Base-by-base conservation (phyloP, 2,113 vertebrate species). In the Corythornis madagascariensis region DNA sequence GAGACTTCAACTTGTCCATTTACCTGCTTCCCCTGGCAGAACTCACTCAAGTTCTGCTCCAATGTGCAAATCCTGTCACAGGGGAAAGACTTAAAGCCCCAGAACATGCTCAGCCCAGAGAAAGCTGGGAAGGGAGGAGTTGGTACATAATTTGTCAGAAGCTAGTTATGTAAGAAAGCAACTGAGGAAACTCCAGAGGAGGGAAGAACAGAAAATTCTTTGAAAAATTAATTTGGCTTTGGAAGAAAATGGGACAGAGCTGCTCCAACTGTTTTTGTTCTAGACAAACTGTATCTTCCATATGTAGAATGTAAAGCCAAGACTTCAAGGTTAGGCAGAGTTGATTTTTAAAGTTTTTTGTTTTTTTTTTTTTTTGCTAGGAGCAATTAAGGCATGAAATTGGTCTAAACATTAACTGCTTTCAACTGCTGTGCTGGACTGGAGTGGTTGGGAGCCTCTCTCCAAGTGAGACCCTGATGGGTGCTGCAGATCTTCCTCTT, bases 201-300 rank as follows among this genome's bases (percentile, higher is more conserved):
- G 63, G 63, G 63, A 76, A 48, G 79, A 91, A 52, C 11, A 69
- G 65, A 48, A 69, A 83, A 82, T 64, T 7, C 50, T 65, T 79
- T 95, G 66, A 95, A 92, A 96, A 92, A 75, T 89, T 94, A 75
- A 92, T 94, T 84, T 89, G 50, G 53, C 73, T 59, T 84, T 45
- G 84, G 81, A 78, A 79, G 81, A 93, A 93, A 93, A 78, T 86
- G 57, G 95, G 87, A 84, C 84, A 87, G 66, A 72, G 61, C 61
- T 81, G 73, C n/a, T 84, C 29, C 57, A 42, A 52, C 8, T 22
- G 75, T 14, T 66, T 83, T 10, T 86, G 24, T 63, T 33, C 3
- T 2, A 65, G 81, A 67, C 33, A 52, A 74, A 53, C 59, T 86
- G 86, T 63, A 63, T 50, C 64, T 72, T 38, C 38, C 38, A 38